These are phyloP conservation scores for Drosophila tropicalis DNA, from an alignment of 1,140 invertebrate genomes.

Conservation along the genomic window DNA sequence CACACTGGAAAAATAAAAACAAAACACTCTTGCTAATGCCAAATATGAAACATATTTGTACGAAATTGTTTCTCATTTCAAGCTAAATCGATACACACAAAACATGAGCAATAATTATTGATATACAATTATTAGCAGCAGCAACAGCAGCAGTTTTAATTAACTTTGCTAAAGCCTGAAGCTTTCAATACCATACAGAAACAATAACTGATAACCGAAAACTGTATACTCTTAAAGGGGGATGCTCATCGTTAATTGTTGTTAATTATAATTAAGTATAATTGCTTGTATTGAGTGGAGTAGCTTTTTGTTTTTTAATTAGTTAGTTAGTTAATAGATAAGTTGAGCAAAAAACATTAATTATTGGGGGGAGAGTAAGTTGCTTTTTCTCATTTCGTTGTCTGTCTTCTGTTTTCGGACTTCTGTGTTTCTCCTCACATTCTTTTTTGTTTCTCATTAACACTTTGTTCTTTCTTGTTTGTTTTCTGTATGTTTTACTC, in stretches of 20 bases:
- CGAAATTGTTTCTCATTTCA: conserved; percentile 11
- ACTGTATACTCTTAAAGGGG: conserved; percentile 2
- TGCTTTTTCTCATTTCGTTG: conserved; percentile 2
- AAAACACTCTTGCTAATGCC: neutral
- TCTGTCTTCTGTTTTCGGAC: conserved; percentile 4
- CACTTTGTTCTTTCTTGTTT: conserved; percentile 1
- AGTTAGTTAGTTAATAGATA: conserved; percentile 2
- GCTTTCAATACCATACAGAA: conserved; percentile 4
- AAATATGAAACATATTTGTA: conserved; percentile 13
- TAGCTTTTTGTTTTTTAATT: conserved; percentile 11
- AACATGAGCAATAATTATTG: conserved; percentile 9
- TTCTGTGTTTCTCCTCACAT: conserved; percentile 10
- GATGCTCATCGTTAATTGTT: conserved; percentile 11
- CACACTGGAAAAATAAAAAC: neutral
- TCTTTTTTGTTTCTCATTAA: neutral
- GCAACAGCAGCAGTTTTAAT: conserved; percentile 5
- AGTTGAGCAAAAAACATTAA: conserved; percentile 13
- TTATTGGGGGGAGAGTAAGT: neutral
- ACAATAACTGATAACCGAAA: conserved; percentile 12
- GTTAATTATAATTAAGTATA: conserved; percentile 13
- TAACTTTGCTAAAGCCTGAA: conserved; percentile 12
- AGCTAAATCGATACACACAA: conserved; percentile 12
- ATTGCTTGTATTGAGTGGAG: conserved; percentile 13
- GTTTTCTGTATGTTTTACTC: conserved; percentile 53
- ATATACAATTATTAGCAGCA: neutral